Evolutionary conservation across 2,888 invertebrate genomes (phyloP).

Genomic region (Saturnia japonica): DNA sequence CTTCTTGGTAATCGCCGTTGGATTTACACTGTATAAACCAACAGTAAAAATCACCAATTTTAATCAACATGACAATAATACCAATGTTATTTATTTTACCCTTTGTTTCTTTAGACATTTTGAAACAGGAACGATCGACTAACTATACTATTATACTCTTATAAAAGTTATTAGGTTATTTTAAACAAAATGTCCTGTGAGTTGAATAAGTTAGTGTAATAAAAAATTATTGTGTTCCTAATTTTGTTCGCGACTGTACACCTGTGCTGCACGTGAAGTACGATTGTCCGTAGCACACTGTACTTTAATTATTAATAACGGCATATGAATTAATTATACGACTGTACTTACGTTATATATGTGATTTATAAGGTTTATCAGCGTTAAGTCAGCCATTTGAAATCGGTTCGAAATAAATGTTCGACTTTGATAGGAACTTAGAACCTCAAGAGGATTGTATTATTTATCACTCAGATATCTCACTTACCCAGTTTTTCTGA

Average conservation of each 20-base stretch:
- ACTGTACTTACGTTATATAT: slow-evolving; percentile 35
- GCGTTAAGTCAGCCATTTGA: not conserved
- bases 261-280: slow-evolving; percentile 28
- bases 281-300: slow-evolving; percentile 36
- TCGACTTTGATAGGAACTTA: not conserved
- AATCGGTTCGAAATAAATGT: slow-evolving; percentile 2
- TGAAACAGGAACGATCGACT: not conserved
- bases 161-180: not conserved
- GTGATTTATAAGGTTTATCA: slow-evolving; percentile 26
- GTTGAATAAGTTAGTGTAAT: not conserved
- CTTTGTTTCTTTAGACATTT: not conserved
- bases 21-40: too few species aligned
- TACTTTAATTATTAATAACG: slow-evolving; percentile 42
- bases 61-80: not conserved
- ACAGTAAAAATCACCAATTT: too few species aligned
- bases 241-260: slow-evolving; percentile 28
- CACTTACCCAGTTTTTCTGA: not conserved
- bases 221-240: not conserved
- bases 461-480: not conserved
- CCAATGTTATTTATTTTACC: not conserved
- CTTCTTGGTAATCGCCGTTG: too few species aligned
- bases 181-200: not conserved
- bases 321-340: slow-evolving; percentile 42
- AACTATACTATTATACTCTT: not conserved
- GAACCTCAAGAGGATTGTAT: slow-evolving; percentile 1